These are phyloP conservation scores for Hirtodrosophila confusa DNA, from an alignment of 2,888 invertebrate species.

Conservation along the genomic window DNA sequence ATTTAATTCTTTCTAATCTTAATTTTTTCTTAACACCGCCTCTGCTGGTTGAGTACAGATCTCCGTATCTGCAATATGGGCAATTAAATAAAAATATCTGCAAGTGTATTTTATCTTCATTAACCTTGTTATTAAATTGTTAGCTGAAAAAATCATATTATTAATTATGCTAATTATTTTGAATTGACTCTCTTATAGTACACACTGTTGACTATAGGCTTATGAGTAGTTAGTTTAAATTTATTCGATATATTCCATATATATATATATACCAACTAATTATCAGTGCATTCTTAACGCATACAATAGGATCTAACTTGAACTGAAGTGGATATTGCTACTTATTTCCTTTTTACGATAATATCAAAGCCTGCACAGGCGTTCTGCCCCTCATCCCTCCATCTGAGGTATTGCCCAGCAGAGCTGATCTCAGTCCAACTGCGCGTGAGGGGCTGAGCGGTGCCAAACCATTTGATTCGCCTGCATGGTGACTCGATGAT, in stretches of 20 bases:
- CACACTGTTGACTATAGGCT: neutral
- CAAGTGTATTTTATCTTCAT: too few relatives aligned
- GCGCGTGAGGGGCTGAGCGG: slow-evolving; percentile 74
- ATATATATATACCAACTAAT: slow-evolving; percentile 7
- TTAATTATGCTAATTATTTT: slow-evolving; percentile 27
- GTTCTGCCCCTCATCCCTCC: slow-evolving; percentile 37
- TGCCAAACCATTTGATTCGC: slow-evolving; percentile 79
- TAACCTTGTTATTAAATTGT: too few relatives aligned
- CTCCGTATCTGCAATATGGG: too few relatives aligned
- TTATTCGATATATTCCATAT: slow-evolving; percentile 5
- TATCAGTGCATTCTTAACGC: slow-evolving; percentile 3
- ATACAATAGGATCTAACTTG: neutral
- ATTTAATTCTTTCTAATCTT: too few relatives aligned
- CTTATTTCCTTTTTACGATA: slow-evolving; percentile 72
- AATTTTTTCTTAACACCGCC: too few relatives aligned
- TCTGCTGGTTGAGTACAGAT: too few relatives aligned
- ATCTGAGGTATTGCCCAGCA: slow-evolving; percentile 68
- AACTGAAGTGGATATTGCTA: slow-evolving; percentile 14
- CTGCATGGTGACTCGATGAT: slow-evolving; percentile 77
- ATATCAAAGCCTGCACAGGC: slow-evolving; percentile 67
- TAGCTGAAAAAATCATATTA: neutral
- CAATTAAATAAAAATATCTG: too few relatives aligned
- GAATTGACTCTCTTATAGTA: slow-evolving; percentile 3
- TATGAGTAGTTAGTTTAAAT: slow-evolving; percentile 12
- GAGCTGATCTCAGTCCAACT: slow-evolving; percentile 76